phyloP scores from a whole-genome alignment of 1,140 invertebrate species.

The Macrobrachium nipponense region DNA sequence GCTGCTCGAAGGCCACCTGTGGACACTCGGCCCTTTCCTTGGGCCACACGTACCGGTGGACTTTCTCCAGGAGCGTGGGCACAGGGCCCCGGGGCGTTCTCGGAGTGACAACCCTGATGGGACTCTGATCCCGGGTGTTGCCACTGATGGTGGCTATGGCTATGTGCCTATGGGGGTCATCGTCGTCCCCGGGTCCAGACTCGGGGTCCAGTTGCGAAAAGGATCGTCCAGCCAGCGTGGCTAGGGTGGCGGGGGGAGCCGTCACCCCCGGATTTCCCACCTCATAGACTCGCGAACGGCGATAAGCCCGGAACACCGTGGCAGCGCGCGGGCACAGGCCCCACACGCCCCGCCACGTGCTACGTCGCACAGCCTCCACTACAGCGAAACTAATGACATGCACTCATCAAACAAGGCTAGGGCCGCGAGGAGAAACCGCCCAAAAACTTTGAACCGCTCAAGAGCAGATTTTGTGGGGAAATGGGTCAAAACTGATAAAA shows the following conservation, averaged over 20 bases:
- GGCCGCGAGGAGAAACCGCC: not conserved
- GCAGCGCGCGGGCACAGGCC: constrained; percentile 34
- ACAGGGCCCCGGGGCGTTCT: constrained; percentile 30
- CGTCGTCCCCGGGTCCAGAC: constrained; percentile 31
- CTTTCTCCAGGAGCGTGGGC: constrained; percentile 55
- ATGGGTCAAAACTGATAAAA: too few relatives aligned
- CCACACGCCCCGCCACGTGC: constrained; percentile 30
- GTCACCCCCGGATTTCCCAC: constrained; percentile 34
- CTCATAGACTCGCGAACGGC: constrained; percentile 52
- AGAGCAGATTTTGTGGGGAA: too few relatives aligned
- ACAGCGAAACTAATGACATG: constrained; percentile 19
- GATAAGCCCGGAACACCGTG: constrained; percentile 54
- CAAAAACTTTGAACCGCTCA: not conserved
- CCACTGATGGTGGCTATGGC: constrained; percentile 55
- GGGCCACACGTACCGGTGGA: constrained; percentile 57
- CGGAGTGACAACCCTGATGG: not conserved
- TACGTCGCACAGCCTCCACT: constrained; percentile 29
- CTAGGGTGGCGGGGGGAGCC: constrained; percentile 28
- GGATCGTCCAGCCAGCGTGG: constrained; percentile 50
- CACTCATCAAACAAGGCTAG: not conserved
- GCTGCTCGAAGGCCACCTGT: constrained; percentile 48
- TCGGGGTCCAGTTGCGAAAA: constrained; percentile 57
- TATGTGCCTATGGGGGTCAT: constrained; percentile 10
- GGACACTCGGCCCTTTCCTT: constrained; percentile 41
- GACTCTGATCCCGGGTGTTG: constrained; percentile 12